Conservation (phyloP, 2,888 invertebrate genomes). For the Brachyopa scutellaris region DNA sequence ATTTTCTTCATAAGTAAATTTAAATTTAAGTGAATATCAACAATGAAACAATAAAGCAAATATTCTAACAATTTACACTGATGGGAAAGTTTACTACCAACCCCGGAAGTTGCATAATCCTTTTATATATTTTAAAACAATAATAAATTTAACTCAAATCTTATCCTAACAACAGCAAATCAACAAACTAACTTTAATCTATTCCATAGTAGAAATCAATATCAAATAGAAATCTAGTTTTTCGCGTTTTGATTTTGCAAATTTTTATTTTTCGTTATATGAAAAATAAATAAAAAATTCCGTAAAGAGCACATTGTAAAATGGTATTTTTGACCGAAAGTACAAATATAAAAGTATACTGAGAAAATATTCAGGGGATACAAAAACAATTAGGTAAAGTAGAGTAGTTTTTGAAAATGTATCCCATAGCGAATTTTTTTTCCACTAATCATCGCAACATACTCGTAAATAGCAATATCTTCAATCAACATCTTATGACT, state of each 20-base stretch:
- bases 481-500: conserved; percentile 40
- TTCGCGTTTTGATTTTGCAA: conserved; percentile 53
- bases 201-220: conserved; percentile 34
- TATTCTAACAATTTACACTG: conserved; percentile 72
- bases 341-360: conserved; percentile 77
- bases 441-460: conserved; percentile 30
- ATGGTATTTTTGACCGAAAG: conserved; percentile 80
- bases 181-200: conserved; percentile 30
- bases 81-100: too few relatives aligned
- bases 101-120: too few relatives aligned
- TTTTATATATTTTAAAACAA: not conserved
- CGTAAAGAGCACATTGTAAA: conserved; percentile 79
- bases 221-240: conserved; percentile 9
- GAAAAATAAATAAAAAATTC: conserved; percentile 62
- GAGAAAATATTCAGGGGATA: conserved; percentile 52
- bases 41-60: conserved; percentile 72
- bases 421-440: conserved; percentile 28
- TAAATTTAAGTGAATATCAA: conserved; percentile 20
- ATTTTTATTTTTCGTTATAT: conserved; percentile 65
- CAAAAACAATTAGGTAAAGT: conserved; percentile 21
- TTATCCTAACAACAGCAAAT: conserved; percentile 47
- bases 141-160: not conserved
- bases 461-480: conserved; percentile 48
- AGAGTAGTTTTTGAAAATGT: conserved; percentile 17
- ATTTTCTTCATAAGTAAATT: not conserved